Evolutionary conservation across 2,888 invertebrate genomes (phyloP).

Genomic region (Lepidocyrtinus sp.): DNA sequence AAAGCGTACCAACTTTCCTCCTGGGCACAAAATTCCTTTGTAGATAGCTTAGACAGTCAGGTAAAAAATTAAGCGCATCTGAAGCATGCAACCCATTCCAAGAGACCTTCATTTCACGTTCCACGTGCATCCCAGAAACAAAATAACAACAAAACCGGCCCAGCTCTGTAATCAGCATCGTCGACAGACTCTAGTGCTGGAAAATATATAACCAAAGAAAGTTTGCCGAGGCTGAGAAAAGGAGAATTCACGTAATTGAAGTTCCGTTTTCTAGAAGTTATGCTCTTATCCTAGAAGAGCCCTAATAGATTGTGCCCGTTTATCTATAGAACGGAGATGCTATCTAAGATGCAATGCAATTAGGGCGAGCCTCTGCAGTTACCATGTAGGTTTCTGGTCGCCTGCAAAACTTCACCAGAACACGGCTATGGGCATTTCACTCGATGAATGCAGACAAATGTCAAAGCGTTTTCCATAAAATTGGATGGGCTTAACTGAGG

Average conservation of each 20-base stretch:
- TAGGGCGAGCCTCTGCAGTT: constrained; percentile 30
- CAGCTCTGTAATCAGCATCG: neutral
- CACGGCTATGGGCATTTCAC: neutral
- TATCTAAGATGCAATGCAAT: constrained; percentile 41
- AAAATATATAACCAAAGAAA: no score
- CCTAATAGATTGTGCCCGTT: no score
- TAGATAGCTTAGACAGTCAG: no score
- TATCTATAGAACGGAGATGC: constrained; percentile 11
- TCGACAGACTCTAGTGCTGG: no score
- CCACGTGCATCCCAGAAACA: constrained; percentile 30
- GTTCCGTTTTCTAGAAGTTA: no score
- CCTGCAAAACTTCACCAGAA: constrained; percentile 17
- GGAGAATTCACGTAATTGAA: no score
- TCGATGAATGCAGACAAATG: neutral
- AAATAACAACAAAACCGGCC: constrained; percentile 9
- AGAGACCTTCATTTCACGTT: neutral
- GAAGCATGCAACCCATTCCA: constrained; percentile 31
- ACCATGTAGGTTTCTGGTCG: constrained; percentile 23
- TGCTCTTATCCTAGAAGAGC: no score
- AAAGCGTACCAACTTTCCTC: constrained; percentile 33
- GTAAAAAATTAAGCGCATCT: no score
- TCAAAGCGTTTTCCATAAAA: constrained; percentile 13
- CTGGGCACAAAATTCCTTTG: constrained; percentile 53
- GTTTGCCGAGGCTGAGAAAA: no score
- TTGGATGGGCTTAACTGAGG: neutral